A percentile compares a stretch with the other conserved stretches of the same genome.
phyloP scores from a whole-genome alignment of 2,888 invertebrate genomes.

The Drosophila atripex region DNA sequence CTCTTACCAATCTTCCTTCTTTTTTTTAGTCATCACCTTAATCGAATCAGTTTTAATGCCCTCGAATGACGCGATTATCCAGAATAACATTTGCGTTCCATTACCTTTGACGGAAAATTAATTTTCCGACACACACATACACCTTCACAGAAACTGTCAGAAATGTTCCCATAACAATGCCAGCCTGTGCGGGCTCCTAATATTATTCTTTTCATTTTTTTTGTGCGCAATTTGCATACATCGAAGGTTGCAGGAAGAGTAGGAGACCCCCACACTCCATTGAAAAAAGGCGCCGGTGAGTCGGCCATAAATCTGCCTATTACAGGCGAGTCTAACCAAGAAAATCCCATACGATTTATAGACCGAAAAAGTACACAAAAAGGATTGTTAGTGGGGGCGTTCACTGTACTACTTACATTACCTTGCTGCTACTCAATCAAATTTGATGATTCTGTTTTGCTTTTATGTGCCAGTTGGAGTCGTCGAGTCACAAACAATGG shows the following conservation, averaged over 20 bases:
- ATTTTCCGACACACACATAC: slow-evolving; percentile 5
- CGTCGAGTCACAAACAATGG: slow-evolving; percentile 30
- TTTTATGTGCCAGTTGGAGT: slow-evolving; percentile 38
- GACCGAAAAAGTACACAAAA: background rate
- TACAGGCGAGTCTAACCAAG: slow-evolving; percentile 16
- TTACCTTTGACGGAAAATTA: slow-evolving; percentile 17
- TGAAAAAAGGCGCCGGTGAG: slow-evolving; percentile 36
- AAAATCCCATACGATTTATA: background rate
- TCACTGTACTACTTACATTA: slow-evolving; percentile 10
- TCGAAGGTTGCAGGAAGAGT: slow-evolving; percentile 24
- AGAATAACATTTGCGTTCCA: slow-evolving; percentile 23
- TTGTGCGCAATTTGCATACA: slow-evolving; percentile 29
- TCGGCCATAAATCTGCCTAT: slow-evolving; percentile 33
- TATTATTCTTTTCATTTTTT: slow-evolving; percentile 10
- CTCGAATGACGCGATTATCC: slow-evolving; percentile 41
- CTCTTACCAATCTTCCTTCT: background rate
- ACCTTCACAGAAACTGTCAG: slow-evolving; percentile 10
- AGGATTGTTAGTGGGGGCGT: background rate
- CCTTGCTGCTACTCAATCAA: slow-evolving; percentile 34
- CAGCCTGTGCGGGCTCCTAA: slow-evolving; percentile 21
- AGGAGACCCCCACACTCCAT: slow-evolving; percentile 18
- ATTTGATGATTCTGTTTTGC: slow-evolving; percentile 44
- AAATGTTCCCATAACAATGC: slow-evolving; percentile 21
- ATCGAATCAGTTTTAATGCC: slow-evolving; percentile 33
- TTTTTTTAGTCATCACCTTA: slow-evolving; percentile 18